Percentiles rank a stretch among this genome's conserved stretches.
Evolutionary conservation across 64 coral and sea anemone genomes (phyloP).

Genomic region (Anthopleura sola): DNA sequence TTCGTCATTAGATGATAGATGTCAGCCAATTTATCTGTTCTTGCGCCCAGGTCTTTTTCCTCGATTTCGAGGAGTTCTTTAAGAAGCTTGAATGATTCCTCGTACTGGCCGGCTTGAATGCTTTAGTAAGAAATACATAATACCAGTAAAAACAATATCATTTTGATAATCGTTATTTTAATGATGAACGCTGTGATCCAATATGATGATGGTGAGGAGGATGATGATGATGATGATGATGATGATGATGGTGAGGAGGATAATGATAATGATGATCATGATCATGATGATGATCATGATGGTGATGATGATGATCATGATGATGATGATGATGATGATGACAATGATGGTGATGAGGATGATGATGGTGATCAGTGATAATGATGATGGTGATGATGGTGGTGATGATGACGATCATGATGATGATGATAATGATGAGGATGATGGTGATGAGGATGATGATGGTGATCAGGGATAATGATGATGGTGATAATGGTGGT

Average conservation of each 20-base stretch:
- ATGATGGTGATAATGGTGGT: no score
- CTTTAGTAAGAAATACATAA: conserved; percentile 37
- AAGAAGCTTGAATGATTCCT: conserved; percentile 75
- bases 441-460: no score
- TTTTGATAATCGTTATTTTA: no score
- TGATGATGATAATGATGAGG: no score
- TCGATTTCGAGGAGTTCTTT: conserved; percentile 82
- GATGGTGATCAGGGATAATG: background rate
- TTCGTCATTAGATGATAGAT: conserved; percentile 98
- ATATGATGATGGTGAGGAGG: no score
- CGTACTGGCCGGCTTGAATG: conserved; percentile 93
- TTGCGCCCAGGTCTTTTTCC: conserved; percentile 76
- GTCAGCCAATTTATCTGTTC: conserved; percentile 83
- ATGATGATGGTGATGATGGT: background rate
- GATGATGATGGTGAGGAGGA: no score
- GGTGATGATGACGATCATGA: background rate
- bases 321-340: background rate
- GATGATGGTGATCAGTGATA: background rate
- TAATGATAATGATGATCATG: background rate
- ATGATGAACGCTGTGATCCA: no score
- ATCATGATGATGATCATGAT: background rate
- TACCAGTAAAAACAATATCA: background rate
- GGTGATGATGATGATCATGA: conserved; percentile 1
- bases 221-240: no score
- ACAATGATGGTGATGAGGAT: background rate